Base-by-base conservation (phyloP, 2,113 vertebrate species). In the Malurus melanocephalus region DNA sequence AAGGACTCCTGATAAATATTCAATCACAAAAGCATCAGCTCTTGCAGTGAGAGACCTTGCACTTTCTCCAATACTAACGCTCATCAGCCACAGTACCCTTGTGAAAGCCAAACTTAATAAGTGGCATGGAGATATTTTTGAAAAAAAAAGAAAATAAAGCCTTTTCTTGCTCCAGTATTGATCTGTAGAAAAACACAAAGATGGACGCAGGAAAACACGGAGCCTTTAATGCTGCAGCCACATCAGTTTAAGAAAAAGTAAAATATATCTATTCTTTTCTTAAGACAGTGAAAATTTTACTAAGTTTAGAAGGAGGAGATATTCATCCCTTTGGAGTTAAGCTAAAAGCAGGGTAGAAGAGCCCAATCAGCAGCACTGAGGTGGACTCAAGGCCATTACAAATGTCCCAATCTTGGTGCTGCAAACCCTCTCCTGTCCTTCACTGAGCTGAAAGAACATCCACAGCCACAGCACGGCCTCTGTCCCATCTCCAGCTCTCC, bases 401-500 rank as follows among this genome's bases (percentile, higher is more conserved):
- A 4, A 11, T 2, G 3, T 52, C 59, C 62, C 30, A 72, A 10
- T 20, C 32, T 64, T 1, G 11, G n/a, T 8, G 45, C 52, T 68
- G 14, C 35, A 48, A 46, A 35, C 33, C 15, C 62, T 6, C 45
- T 32, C 27, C 14, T 21, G 43, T 1, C 28, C 76, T 19, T 45
- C 38, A 11, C 21, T 13, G 28, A 5, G n/a, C 43, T 13, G 5
- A 20, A 33, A 32, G 35, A 71, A 10, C 33, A 7, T 23, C 28
- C 15, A 45, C 19, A 78, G 20, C 16, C 72, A 16, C 0, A 0
- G 62, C 60, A 55, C 40, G 45, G 45, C 55, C 23, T 11, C 24
- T 33, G 10, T 35, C 49, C 35, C 56, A 61, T 38, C 45, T 3
- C 7, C 33, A 79, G 64, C 45, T 59, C n/a, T 88, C 5, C 53